phyloP scores from a whole-genome alignment of 1,140 invertebrate genomes.

The Myzus persicae region DNA sequence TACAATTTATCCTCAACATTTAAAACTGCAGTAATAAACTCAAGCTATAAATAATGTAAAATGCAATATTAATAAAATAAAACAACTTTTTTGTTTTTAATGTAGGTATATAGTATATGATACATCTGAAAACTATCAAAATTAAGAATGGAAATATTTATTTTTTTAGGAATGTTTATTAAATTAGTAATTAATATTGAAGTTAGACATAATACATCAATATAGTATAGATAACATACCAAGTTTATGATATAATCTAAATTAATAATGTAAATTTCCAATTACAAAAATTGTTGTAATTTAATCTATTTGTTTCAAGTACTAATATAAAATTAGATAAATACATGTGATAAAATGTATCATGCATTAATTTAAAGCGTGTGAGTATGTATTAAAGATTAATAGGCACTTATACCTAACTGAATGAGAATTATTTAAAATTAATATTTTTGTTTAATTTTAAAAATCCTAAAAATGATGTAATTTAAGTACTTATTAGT shows the following conservation, averaged over 20 bases:
- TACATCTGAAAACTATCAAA: background rate
- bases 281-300: background rate
- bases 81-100: background rate
- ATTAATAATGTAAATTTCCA: background rate
- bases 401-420: background rate
- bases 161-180: background rate
- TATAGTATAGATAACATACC: background rate
- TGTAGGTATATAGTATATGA: no score
- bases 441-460: background rate
- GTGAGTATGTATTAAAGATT: background rate
- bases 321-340: background rate
- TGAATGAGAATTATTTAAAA: background rate
- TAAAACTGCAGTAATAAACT: no score
- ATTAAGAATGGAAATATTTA: background rate
- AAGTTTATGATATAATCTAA: background rate
- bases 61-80: background rate
- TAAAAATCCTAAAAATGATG: background rate
- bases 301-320: slow-evolving; percentile 25
- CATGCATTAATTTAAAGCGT: background rate
- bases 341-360: background rate
- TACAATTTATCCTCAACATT: slow-evolving; percentile 5
- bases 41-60: background rate
- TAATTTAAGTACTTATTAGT: background rate
- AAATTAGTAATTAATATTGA: slow-evolving; percentile 25
- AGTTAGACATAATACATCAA: background rate